Evolutionary conservation across 2,797 vertebrate genomes (phyloP), one percentile per base, ranked within the genome.

Genomic region (Malacoctenus gilli): DNA sequence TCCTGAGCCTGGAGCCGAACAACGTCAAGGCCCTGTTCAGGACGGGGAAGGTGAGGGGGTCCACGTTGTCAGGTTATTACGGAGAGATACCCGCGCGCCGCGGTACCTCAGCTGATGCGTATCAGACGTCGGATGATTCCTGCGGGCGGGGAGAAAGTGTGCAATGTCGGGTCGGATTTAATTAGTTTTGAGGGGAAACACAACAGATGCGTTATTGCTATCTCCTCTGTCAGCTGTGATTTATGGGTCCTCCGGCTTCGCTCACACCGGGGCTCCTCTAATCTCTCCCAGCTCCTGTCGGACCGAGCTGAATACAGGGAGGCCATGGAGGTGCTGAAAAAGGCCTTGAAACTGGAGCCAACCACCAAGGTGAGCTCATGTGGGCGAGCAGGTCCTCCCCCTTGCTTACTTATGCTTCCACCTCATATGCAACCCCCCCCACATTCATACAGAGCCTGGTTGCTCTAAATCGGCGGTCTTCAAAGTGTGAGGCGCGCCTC

Each of bases 341-440:
- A 80, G 82, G 93, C 94, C 49, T 78, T 95, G 83, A 93, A 92
- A 86, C 77, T 95, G 73, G 94, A 95, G 80, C 93, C 94, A 1
- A 69, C 91, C 66, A 93, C 82, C 66, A 95, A 93, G 93, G 94
- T 94, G 85, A 89, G 85, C 84, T 48, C 67, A 70, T 58, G 34
- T 72, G 61, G 54, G 25, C 38, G 53, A 57, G 21, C 59, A 44
- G 19, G 14, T 38, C 49, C 2, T 40, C 37, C 47, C 39, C 25
- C n/a, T n/a, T n/a, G n/a, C n/a, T n/a, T 59, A 7, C 1, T 19
- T n/a, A 20, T 10, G 2, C 62, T 62, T 56, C 37, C 35, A 59
- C 38, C 7, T 42, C 58, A 43, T 44, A 54, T 30, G 36, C 22
- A 67, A 47, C 57, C 21, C 2, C 40, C 55, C 34, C 20, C n/a